A percentile compares a stretch with the other conserved stretches of the same genome.
phyloP scores from a whole-genome alignment of 2,113 vertebrate genomes.

The Channa maculata region DNA sequence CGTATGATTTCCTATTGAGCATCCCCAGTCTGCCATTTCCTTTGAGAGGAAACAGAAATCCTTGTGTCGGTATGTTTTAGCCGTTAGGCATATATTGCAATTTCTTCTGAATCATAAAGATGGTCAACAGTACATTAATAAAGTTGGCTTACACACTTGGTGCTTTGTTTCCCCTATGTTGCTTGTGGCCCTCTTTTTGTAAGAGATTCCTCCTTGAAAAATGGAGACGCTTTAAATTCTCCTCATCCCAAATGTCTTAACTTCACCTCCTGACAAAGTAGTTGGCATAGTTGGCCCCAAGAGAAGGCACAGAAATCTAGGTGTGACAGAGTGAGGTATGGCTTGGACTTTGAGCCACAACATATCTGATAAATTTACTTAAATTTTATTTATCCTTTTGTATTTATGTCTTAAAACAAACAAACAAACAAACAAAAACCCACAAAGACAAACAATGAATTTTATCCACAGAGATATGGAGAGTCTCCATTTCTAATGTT shows the following conservation, averaged over 20 bases:
- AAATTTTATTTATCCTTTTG: too few species aligned
- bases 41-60: conserved; percentile 54
- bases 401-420: too few species aligned
- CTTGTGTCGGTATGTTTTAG: conserved; percentile 9
- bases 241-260: conserved; percentile 18
- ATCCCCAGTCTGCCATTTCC: conserved; percentile 27
- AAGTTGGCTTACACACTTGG: conserved; percentile 56
- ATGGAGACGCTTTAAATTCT: conserved; percentile 47
- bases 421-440: too few species aligned
- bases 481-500: background rate
- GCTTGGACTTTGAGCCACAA: background rate
- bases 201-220: conserved; percentile 47
- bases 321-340: background rate
- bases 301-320: conserved; percentile 3
- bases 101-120: conserved; percentile 50
- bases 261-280: conserved; percentile 32
- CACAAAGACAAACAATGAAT: too few species aligned
- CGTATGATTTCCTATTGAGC: conserved; percentile 19
- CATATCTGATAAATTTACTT: too few species aligned
- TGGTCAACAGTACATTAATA: conserved; percentile 43
- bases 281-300: background rate
- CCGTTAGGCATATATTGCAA: conserved; percentile 41
- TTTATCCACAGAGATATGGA: too few species aligned
- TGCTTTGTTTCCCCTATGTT: conserved; percentile 53
- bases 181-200: conserved; percentile 40